Base-by-base conservation (phyloP, 2,888 invertebrate species). In the Heliconius ismenius region DNA sequence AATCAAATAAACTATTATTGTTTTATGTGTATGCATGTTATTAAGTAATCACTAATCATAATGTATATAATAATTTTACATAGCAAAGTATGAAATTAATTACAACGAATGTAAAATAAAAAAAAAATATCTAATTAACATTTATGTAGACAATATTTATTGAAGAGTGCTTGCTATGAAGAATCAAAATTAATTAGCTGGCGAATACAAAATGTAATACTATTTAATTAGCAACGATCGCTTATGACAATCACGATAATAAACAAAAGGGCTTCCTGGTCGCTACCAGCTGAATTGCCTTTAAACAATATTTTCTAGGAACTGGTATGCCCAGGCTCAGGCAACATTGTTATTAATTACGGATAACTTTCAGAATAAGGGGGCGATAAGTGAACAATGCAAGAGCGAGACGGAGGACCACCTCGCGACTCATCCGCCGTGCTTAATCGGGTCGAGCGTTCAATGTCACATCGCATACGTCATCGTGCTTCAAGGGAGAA, bases 401-500 rank as follows among this genome's bases (percentile, higher is more conserved):
- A 69, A 81, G 83, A 82, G 76, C 62, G 79, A 78, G 80, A 82
- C 79, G 77, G 78, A 77, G 74, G 68, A 63, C 80, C 88, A 85
- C 91, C 91, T 91, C 89, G 91, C 87, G 85, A 85, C 86, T 89
- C 89, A 88, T 91, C 90, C 89, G 88, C 91, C 87, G 84, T 86
- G 85, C 88, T 89, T 88, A 90, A 90, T 89, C 90, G 87, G 90
- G 91, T 89, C 91, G 89, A 86, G 84, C 88, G 87, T 90, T 90
- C 92, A 92, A 92, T 92, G 92, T 92, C 92, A 89, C 79, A 82
- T 81, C 7, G 54, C 24, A 67, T 58, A 83, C 83, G 84, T 83
- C 84, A 83, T 81, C 80, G 78, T 81, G 83, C 82, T 79, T 73
- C 79, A 85, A 85, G 81, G 58, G 78, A 76, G 76, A 74, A 73